These are phyloP conservation scores for Apodemia zela DNA, from an alignment of 2,888 invertebrate genomes.

Conservation along the genomic window DNA sequence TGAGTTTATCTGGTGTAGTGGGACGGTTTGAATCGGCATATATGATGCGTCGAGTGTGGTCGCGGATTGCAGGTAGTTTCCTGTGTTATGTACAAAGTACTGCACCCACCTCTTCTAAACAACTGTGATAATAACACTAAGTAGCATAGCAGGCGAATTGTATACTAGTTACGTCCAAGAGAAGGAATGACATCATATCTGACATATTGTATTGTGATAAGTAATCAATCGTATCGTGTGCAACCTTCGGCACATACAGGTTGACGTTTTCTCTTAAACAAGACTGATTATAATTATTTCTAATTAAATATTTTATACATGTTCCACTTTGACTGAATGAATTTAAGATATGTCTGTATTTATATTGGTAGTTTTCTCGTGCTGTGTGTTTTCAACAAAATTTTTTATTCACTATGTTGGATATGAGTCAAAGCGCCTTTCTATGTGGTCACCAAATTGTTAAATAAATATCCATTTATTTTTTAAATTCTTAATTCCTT, in stretches of 20 bases:
- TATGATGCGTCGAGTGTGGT: conserved; percentile 57
- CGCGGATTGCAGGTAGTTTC: conserved; percentile 67
- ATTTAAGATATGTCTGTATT: conserved; percentile 72
- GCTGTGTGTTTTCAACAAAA: conserved; percentile 65
- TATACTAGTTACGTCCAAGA: conserved; percentile 79
- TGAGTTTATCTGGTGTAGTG: conserved; percentile 40
- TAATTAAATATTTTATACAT: conserved; percentile 80
- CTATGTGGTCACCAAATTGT: conserved; percentile 74
- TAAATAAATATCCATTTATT: conserved; percentile 56
- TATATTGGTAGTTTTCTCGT: conserved; percentile 73
- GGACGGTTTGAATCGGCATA: conserved; percentile 45
- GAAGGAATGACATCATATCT: conserved; percentile 82
- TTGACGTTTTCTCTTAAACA: conserved; percentile 79
- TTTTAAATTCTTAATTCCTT: conserved; percentile 64
- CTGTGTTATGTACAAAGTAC: conserved; percentile 80
- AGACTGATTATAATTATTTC: conserved; percentile 83
- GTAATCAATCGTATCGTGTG: conserved; percentile 54
- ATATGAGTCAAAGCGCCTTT: conserved; percentile 80
- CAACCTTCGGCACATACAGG: conserved; percentile 58
- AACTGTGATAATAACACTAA: conserved; percentile 82
- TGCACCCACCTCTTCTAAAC: conserved; percentile 81
- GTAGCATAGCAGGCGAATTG: conserved; percentile 81
- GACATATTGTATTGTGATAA: conserved; percentile 80
- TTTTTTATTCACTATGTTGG: conserved; percentile 77
- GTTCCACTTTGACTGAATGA: conserved; percentile 78